Evolutionary conservation across 2,888 invertebrate genomes (phyloP).

Genomic region (Unio pictorum): DNA sequence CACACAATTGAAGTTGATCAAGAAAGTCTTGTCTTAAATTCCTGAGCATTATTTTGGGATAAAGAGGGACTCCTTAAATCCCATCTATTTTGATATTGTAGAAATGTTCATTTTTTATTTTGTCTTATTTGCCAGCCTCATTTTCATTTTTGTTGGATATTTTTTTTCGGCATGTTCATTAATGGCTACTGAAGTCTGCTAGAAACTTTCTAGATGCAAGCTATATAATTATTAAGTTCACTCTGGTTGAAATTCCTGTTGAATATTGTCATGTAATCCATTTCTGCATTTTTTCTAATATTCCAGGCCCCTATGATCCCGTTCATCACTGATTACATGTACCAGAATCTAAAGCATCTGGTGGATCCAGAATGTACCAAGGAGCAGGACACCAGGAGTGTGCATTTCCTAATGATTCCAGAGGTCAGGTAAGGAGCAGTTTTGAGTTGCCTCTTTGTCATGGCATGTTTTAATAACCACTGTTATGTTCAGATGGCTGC

Average conservation of each 20-base stretch:
- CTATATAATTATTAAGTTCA: not conserved
- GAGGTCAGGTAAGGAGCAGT: slow-evolving; percentile 73
- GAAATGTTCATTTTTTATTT: too few relatives aligned
- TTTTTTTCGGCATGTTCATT: too few relatives aligned
- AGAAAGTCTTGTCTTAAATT: too few relatives aligned
- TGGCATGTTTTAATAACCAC: too few relatives aligned
- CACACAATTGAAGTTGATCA: too few relatives aligned
- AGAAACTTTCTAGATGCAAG: not conserved
- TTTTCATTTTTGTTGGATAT: too few relatives aligned
- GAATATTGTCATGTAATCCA: too few relatives aligned
- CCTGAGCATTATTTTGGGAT: too few relatives aligned
- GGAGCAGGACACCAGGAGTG: slow-evolving; percentile 76
- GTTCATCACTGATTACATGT: slow-evolving; percentile 95
- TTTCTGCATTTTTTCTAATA: slow-evolving; percentile 5
- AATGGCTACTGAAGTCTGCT: not conserved
- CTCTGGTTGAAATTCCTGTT: not conserved
- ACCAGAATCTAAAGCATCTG: slow-evolving; percentile 85
- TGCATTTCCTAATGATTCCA: slow-evolving; percentile 94
- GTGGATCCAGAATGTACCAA: slow-evolving; percentile 68
- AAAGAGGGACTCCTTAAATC: too few relatives aligned
- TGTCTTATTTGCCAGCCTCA: too few relatives aligned
- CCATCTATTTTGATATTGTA: too few relatives aligned
- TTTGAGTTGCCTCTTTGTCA: not conserved
- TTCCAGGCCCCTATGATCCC: slow-evolving; percentile 92
- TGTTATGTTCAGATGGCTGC: too few relatives aligned